phyloP scores from a whole-genome alignment of 2,888 invertebrate species.

The Melipona beecheii region DNA sequence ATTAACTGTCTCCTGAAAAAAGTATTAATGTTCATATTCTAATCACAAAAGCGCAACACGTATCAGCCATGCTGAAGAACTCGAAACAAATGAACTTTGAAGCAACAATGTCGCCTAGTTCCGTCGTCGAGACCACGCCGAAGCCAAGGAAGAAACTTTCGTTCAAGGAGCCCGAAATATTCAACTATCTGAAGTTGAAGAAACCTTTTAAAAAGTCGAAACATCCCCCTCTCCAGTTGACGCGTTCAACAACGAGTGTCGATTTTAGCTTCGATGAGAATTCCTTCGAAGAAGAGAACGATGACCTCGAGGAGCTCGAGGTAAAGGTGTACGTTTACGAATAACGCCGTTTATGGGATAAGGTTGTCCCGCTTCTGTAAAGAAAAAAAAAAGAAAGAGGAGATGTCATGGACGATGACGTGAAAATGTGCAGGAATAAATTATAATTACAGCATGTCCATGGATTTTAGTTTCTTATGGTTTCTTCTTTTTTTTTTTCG shows the following conservation, averaged over 20 bases:
- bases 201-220: slow-evolving; percentile 61
- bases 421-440: slow-evolving; percentile 22
- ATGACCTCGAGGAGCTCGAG: slow-evolving; percentile 82
- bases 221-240: slow-evolving; percentile 61
- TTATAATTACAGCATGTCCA: slow-evolving; percentile 5
- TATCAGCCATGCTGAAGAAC: slow-evolving; percentile 55
- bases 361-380: slow-evolving; percentile 27
- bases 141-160: slow-evolving; percentile 93
- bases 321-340: slow-evolving; percentile 68
- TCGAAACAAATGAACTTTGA: slow-evolving; percentile 41
- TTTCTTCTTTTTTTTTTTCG: neutral
- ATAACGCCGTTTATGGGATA: slow-evolving; percentile 47
- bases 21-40: neutral
- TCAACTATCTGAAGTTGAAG: slow-evolving; percentile 82
- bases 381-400: neutral
- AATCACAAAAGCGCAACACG: neutral
- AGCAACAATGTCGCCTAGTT: slow-evolving; percentile 42
- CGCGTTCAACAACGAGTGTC: slow-evolving; percentile 51
- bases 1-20: neutral
- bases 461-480: neutral
- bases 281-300: slow-evolving; percentile 79
- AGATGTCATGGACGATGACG: slow-evolving; percentile 7
- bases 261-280: slow-evolving; percentile 73
- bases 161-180: slow-evolving; percentile 93
- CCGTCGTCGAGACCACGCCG: slow-evolving; percentile 80